Conservation (phyloP, 2,888 invertebrate genomes). For the Microdon myrmicae region DNA sequence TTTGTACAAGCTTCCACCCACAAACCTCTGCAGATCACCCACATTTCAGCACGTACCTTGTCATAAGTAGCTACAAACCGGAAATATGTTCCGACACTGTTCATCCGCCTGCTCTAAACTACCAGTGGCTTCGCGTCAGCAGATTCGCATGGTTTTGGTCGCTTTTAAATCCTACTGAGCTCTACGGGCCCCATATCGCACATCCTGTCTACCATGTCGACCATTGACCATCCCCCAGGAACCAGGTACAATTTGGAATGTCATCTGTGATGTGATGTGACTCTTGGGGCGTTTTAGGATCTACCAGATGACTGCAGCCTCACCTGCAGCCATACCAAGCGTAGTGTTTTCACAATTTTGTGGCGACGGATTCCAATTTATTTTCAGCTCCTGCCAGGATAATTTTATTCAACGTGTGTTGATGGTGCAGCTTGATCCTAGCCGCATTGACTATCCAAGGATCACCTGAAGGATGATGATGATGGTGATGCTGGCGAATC, state of each 20-base stretch:
- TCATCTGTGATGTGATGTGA: constrained; percentile 33
- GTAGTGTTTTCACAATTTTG: constrained; percentile 27
- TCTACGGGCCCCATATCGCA: neutral
- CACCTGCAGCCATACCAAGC: constrained; percentile 27
- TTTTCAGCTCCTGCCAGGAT: constrained; percentile 23
- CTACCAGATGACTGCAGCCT: neutral
- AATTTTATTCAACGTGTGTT: constrained; percentile 23
- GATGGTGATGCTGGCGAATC: no score
- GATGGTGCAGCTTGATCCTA: no score
- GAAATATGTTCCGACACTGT: constrained; percentile 9
- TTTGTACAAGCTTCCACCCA: constrained; percentile 9
- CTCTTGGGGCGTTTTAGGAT: constrained; percentile 6
- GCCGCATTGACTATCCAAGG: no score
- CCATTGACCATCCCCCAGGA: no score
- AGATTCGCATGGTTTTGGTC: constrained; percentile 13
- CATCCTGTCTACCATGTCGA: constrained; percentile 4
- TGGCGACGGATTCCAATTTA: constrained; percentile 35
- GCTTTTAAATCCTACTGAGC: neutral
- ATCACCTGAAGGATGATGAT: no score
- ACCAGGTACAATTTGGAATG: constrained; percentile 30
- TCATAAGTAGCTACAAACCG: constrained; percentile 20
- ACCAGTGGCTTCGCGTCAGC: constrained; percentile 28
- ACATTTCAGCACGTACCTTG: constrained; percentile 1
- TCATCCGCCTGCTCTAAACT: constrained; percentile 1
- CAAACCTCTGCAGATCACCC: constrained; percentile 1